Conservation (phyloP, 2,888 invertebrate species). For the Stenotaenia linearis region DNA sequence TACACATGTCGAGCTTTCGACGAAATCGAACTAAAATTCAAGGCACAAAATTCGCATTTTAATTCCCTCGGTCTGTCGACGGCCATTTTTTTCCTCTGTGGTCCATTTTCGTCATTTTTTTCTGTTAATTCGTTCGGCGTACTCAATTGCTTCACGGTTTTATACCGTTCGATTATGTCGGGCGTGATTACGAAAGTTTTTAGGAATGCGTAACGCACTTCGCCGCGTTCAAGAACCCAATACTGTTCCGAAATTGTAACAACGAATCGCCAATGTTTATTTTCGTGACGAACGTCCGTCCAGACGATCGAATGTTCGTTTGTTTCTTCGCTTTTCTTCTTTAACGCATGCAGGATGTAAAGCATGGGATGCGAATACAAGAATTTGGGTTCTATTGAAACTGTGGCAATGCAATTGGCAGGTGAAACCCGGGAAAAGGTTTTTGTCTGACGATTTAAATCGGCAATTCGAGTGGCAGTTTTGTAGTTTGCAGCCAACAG, state of each 20-base stretch:
- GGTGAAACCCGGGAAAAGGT: background rate
- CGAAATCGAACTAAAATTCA: background rate
- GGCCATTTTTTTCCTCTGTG: background rate
- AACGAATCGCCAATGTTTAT: background rate
- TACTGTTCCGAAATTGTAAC: background rate
- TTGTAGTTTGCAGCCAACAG: background rate
- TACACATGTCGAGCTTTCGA: background rate
- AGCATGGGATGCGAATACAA: background rate
- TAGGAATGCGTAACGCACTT: background rate
- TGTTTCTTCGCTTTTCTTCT: background rate
- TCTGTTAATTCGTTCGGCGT: background rate
- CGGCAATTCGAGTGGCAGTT: background rate
- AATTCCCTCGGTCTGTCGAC: background rate
- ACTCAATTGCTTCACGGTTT: background rate
- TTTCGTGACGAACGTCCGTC: background rate
- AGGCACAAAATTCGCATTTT: background rate
- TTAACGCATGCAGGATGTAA: background rate
- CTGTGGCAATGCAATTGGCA: background rate
- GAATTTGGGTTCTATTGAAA: background rate
- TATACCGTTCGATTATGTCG: background rate
- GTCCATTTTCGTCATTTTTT: background rate
- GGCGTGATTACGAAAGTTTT: background rate
- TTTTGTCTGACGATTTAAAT: background rate
- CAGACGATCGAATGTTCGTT: background rate
- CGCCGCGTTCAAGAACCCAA: background rate